A percentile compares a stretch with the other conserved stretches of the same genome.
Conservation (phyloP, 2,888 invertebrate genomes). For the Cryptus armator region DNA sequence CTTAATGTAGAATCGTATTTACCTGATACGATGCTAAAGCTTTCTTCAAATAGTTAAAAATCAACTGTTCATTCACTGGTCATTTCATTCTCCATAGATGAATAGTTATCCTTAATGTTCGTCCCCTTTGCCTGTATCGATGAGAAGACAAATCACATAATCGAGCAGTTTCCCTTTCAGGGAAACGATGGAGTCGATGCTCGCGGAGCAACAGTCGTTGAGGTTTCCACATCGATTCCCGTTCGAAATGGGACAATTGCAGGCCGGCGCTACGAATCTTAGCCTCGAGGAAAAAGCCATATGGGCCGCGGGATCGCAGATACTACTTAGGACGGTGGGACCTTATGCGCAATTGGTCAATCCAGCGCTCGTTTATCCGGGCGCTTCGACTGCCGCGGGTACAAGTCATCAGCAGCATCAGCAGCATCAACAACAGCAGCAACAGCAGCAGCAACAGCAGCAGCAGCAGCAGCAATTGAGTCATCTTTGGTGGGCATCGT, state of each 20-base stretch:
- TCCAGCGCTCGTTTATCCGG: slow-evolving; percentile 85
- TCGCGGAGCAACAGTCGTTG: slow-evolving; percentile 94
- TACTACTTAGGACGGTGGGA: slow-evolving; percentile 88
- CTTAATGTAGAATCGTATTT: too few relatives aligned
- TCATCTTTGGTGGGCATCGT: slow-evolving; percentile 84
- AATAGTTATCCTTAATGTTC: background rate
- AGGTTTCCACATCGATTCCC: slow-evolving; percentile 92
- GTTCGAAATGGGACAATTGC: slow-evolving; percentile 88
- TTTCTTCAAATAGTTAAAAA: too few relatives aligned
- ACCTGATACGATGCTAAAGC: too few relatives aligned
- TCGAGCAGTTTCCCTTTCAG: slow-evolving; percentile 87
- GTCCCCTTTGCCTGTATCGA: background rate
- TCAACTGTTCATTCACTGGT: too few relatives aligned
- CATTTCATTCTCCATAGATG: background rate
- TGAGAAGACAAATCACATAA: slow-evolving; percentile 77
- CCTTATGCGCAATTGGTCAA: slow-evolving; percentile 87
- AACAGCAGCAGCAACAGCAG: slow-evolving; percentile 74
- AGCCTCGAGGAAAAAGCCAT: slow-evolving; percentile 92
- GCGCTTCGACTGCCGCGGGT: slow-evolving; percentile 79
- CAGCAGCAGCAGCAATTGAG: slow-evolving; percentile 78
- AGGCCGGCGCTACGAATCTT: slow-evolving; percentile 88
- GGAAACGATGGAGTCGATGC: slow-evolving; percentile 96
- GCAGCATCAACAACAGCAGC: slow-evolving; percentile 77
- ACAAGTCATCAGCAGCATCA: slow-evolving; percentile 79
- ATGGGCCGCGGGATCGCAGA: slow-evolving; percentile 91